phyloP scores from a whole-genome alignment of 2,113 vertebrate species.

The Diphyllodes magnificus region DNA sequence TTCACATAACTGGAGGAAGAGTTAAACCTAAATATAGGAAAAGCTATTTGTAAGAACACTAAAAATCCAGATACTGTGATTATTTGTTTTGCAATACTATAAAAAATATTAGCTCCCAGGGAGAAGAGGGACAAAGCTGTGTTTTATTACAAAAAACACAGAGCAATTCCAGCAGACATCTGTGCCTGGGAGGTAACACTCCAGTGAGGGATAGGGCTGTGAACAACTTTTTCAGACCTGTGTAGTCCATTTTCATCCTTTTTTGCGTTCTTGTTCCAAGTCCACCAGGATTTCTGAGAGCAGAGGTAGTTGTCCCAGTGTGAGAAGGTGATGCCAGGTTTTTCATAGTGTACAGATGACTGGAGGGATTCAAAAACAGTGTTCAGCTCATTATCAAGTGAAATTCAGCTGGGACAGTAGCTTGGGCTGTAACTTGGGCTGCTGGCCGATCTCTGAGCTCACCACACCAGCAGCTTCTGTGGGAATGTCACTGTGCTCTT shows the following conservation, averaged over 20 bases:
- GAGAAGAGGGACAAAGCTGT: not conserved
- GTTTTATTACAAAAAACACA: not conserved
- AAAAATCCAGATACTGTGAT: not conserved
- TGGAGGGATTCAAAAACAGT: not conserved
- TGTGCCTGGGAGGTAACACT: not conserved
- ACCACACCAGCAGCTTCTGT: not conserved
- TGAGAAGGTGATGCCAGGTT: not conserved
- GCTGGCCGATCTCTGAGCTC: not conserved
- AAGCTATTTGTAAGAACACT: not conserved
- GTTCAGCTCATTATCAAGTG: not conserved
- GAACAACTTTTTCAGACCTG: not conserved
- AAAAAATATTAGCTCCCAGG: not conserved
- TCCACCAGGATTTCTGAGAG: not conserved
- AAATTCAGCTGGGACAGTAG: not conserved
- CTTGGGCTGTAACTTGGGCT: not conserved
- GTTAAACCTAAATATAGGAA: not conserved
- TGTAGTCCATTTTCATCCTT: not conserved
- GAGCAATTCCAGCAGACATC: not conserved
- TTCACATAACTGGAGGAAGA: not conserved
- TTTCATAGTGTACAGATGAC: not conserved
- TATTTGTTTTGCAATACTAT: not conserved
- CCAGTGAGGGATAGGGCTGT: not conserved
- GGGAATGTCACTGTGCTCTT: not conserved
- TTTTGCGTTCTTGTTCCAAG: not conserved
- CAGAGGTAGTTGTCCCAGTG: not conserved